phyloP scores from a whole-genome alignment of 2,797 vertebrate species.

The Merluccius polli region DNA sequence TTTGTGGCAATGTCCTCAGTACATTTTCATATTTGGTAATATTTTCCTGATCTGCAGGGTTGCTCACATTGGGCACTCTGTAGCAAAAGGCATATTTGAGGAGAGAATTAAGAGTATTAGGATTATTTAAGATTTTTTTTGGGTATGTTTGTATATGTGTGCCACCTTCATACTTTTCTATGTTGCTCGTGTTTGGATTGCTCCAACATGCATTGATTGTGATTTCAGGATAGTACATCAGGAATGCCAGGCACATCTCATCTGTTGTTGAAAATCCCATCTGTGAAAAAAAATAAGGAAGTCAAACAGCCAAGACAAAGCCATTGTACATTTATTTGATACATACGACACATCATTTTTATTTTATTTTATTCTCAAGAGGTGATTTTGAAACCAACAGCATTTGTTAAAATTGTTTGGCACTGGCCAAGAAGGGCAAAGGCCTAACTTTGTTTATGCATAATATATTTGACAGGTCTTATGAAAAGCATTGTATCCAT shows the following conservation, averaged over 20 bases:
- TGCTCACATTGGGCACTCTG: slow-evolving; percentile 11
- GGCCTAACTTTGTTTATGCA: too few species aligned
- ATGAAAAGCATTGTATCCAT: neutral
- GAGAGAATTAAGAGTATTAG: neutral
- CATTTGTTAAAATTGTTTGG: too few species aligned
- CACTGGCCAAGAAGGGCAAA: too few species aligned
- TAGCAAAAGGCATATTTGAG: neutral
- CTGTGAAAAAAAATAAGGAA: slow-evolving; percentile 38
- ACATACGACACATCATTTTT: neutral
- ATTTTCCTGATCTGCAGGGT: slow-evolving; percentile 22
- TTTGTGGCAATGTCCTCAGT: slow-evolving; percentile 50
- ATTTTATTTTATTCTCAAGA: too few species aligned
- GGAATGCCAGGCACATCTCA: slow-evolving; percentile 75
- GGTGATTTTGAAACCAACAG: too few species aligned
- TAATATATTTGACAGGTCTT: too few species aligned
- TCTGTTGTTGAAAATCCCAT: slow-evolving; percentile 58
- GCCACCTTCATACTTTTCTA: neutral
- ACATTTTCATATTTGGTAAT: slow-evolving; percentile 47
- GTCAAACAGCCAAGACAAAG: neutral
- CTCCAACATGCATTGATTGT: slow-evolving; percentile 52
- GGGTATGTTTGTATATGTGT: neutral
- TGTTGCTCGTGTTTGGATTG: slow-evolving; percentile 33
- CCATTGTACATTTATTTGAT: neutral
- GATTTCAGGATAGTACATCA: slow-evolving; percentile 68
- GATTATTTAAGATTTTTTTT: neutral